Base-by-base conservation (phyloP, 2,113 vertebrate genomes). In the Heterotilapia buettikoferi region DNA sequence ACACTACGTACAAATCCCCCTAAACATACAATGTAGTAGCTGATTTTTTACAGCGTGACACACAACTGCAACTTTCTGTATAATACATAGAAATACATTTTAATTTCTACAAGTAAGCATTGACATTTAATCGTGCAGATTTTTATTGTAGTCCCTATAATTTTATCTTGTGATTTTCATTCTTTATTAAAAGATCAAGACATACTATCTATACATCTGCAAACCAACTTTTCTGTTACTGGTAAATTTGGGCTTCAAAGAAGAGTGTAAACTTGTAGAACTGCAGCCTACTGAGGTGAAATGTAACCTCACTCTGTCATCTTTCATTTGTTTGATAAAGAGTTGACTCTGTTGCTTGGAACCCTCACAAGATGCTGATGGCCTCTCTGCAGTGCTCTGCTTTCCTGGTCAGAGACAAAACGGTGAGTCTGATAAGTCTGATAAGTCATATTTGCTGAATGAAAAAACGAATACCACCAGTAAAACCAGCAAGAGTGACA, bases 291-390 rank as follows among this genome's bases (percentile, higher is more conserved):
- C 24, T 18, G 4, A 76, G 14, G 68, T 47, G 40, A 8, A 73
- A 29, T 19, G 24, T 71, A 68, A 83, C 45, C 52, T 43, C 2
- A 2, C 9, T 76, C 16, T 80, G 29, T 26, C 18, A 8, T 84
- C 9, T 29, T 50, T 38, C 3, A 29, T 86, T 59, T 84, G 11
- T 82, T 19, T 84, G 21, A 56, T 9, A 47, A 47, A 98, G 97
- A 91, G 97, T 96, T 33, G 93, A 97, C 91, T 97, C 97, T 13
- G 97, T 98, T 3, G 96, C 97, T 50, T 98, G 97, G 97, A 98
- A 98, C 94, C 97, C 97, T n/a, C 97, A 97, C 91, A 98, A 98
- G 92, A 98, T 98, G 97, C 91, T 98, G 78, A 97, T 97, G 97
- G 97, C 97, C 5, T 96, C 97, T 63, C 95, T 98, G 87, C 97